Evolutionary conservation across 2,888 invertebrate genomes (phyloP).

Genomic region (Rhagonycha fulva): DNA sequence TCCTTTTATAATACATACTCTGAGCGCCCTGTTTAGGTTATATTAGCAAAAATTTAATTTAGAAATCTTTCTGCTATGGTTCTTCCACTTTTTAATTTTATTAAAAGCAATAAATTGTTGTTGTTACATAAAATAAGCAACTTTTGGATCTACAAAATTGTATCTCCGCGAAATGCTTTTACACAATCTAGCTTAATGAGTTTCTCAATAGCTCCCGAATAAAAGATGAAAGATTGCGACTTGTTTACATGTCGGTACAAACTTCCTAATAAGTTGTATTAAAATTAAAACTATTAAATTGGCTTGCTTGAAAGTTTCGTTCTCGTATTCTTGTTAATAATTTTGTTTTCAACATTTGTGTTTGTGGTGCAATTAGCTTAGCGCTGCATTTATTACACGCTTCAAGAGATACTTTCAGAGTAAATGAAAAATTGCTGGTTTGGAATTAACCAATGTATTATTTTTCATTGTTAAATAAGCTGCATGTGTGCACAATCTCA

Average conservation of each 20-base stretch:
- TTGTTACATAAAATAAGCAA: not conserved
- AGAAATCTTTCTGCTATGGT: not conserved
- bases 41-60: not conserved
- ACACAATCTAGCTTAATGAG: slow-evolving; percentile 28
- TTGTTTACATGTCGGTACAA: not conserved
- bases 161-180: slow-evolving; percentile 8
- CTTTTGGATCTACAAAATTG: slow-evolving; percentile 6
- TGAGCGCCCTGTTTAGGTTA: not conserved
- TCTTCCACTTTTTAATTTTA: not conserved
- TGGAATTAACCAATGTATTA: slow-evolving; percentile 44
- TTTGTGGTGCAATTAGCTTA: slow-evolving; percentile 13
- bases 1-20: not conserved
- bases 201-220: slow-evolving; percentile 1
- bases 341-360: not conserved
- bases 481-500: slow-evolving; percentile 28
- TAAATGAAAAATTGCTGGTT: slow-evolving; percentile 45
- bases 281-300: not conserved
- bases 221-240: not conserved
- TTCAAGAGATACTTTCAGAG: slow-evolving; percentile 42
- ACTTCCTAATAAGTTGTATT: not conserved
- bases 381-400: slow-evolving; percentile 41
- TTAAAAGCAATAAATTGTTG: not conserved
- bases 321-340: not conserved
- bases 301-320: not conserved
- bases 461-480: slow-evolving; percentile 36